phyloP scores from a whole-genome alignment of 2,113 vertebrate species.

The Corythaeola cristata region DNA sequence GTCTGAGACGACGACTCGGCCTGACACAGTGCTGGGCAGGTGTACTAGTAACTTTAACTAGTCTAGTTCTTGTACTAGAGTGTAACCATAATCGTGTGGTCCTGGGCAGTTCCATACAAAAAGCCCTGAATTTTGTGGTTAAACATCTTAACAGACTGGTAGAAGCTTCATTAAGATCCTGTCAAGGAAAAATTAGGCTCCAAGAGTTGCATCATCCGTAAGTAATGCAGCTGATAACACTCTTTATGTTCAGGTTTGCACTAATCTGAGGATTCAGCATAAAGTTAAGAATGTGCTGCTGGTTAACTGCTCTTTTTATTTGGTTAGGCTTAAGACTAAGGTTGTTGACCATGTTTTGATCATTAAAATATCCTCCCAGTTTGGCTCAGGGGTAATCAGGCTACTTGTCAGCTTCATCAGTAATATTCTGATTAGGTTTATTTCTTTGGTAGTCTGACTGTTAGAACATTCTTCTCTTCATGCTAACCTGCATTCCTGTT shows the following conservation, averaged over 20 bases:
- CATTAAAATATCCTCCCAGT: neutral
- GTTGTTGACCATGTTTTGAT: neutral
- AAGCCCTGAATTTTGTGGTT: neutral
- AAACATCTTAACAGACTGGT: neutral
- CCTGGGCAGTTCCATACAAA: neutral
- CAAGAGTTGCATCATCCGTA: neutral
- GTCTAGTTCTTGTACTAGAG: neutral
- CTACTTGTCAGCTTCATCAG: neutral
- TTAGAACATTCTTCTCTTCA: neutral
- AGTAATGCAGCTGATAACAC: neutral
- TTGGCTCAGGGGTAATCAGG: neutral
- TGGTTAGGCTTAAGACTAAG: neutral
- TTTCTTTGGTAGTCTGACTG: neutral
- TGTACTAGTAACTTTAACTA: neutral
- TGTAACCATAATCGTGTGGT: neutral
- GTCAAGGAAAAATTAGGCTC: neutral
- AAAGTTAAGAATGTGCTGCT: neutral
- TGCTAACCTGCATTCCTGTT: neutral
- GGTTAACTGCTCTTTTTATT: neutral
- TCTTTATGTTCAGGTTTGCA: neutral
- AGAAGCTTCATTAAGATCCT: neutral
- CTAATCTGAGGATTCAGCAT: neutral
- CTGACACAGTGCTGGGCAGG: neutral
- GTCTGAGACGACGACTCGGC: rapidly evolving
- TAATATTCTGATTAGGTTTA: neutral